A percentile compares a stretch with the other conserved stretches of the same genome.
Conservation (phyloP, 2,113 vertebrate genomes). For the Sapayoa aenigma region DNA sequence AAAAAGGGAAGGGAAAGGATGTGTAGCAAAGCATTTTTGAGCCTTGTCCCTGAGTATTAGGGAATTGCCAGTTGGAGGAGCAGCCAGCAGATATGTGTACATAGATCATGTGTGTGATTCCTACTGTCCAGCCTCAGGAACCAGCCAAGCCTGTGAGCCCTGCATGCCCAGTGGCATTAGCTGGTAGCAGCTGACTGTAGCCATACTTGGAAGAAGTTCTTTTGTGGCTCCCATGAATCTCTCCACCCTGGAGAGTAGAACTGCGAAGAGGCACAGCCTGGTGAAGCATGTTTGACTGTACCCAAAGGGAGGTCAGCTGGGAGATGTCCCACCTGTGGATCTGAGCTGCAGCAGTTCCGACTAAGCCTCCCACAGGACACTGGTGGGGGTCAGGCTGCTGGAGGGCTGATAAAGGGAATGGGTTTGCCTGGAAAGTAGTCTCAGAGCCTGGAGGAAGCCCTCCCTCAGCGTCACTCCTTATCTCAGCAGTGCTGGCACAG, state of each 20-base stretch:
- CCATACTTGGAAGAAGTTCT: neutral
- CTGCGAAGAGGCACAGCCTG: neutral
- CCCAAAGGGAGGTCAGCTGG: neutral
- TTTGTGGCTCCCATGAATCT: neutral
- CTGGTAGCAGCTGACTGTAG: neutral
- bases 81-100: neutral
- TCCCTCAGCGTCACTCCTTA: neutral
- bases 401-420: neutral
- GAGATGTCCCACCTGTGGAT: neutral
- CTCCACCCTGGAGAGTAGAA: neutral
- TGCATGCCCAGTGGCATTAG: neutral
- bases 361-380: neutral
- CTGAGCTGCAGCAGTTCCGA: neutral
- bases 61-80: neutral
- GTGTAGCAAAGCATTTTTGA: neutral
- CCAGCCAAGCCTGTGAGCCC: neutral
- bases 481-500: neutral
- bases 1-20: neutral
- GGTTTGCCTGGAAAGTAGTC: neutral
- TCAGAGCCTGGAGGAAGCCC: neutral
- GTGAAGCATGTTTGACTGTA: neutral
- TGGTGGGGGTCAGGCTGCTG: neutral
- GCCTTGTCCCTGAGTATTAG: neutral
- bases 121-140: neutral
- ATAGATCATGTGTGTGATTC: accelerated